Conservation (phyloP, 2,888 invertebrate genomes). For the Drosophila koepferae region DNA sequence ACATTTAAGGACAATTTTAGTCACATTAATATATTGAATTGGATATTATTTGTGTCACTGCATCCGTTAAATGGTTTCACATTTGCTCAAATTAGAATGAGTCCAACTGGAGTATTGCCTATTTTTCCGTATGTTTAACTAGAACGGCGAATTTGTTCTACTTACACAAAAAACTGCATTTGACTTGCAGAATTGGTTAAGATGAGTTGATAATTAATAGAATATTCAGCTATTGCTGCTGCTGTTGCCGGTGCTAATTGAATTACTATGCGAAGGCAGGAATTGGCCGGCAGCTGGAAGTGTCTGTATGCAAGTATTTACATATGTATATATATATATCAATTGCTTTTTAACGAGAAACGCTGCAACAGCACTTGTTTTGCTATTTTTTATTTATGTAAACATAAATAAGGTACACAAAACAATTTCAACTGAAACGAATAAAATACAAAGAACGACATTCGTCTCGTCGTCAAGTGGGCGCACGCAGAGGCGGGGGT, state of each 20-base stretch:
- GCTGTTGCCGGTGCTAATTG: constrained; percentile 13
- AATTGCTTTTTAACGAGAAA: constrained; percentile 34
- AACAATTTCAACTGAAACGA: constrained; percentile 58
- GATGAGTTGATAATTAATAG: neutral
- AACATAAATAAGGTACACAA: constrained; percentile 49
- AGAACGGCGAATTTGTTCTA: constrained; percentile 1
- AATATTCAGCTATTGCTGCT: neutral
- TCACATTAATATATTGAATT: too few relatives aligned
- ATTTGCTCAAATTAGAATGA: neutral
- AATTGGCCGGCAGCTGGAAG: constrained; percentile 15
- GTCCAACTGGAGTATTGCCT: neutral
- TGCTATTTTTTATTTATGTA: constrained; percentile 39
- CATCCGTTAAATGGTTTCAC: too few relatives aligned
- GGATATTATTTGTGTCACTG: too few relatives aligned
- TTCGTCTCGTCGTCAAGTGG: constrained; percentile 42
- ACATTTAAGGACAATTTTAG: too few relatives aligned
- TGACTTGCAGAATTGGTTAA: neutral
- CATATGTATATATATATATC: neutral
- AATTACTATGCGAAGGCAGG: constrained; percentile 31
- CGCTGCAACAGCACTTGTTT: constrained; percentile 37
- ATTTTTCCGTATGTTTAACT: neutral
- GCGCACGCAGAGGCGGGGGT: neutral
- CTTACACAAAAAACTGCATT: constrained; percentile 72
- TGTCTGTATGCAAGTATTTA: neutral
- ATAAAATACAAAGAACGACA: constrained; percentile 35